Conservation (phyloP, 2,113 vertebrate genomes). For the Ophthalmolycus amberensis region DNA sequence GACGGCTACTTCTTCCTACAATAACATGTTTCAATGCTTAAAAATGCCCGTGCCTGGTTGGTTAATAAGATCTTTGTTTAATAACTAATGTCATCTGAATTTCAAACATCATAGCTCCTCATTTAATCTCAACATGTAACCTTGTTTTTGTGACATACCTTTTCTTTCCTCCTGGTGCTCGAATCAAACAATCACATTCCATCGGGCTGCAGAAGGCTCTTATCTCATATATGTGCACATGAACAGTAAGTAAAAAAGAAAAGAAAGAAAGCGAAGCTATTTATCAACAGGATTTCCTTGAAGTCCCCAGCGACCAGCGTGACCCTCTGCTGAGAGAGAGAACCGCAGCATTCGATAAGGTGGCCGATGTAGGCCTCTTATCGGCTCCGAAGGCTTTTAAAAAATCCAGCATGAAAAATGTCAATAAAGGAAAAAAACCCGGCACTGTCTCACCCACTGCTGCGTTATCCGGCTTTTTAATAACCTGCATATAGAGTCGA, state of each 20-base stretch:
- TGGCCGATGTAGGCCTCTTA: slow-evolving; percentile 49
- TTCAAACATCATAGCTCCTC: neutral
- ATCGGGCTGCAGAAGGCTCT: neutral
- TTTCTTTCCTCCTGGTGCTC: neutral
- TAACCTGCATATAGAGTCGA: slow-evolving; percentile 45
- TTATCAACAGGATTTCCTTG: slow-evolving; percentile 25
- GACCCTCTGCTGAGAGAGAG: slow-evolving; percentile 13
- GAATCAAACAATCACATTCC: neutral
- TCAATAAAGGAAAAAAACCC: slow-evolving; percentile 26
- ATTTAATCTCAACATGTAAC: neutral
- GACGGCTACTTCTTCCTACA: too few relatives aligned
- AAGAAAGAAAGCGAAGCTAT: slow-evolving; percentile 9
- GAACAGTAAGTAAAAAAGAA: neutral
- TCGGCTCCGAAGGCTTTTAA: slow-evolving; percentile 56
- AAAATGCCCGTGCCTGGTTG: neutral
- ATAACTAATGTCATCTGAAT: neutral
- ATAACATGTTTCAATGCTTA: neutral
- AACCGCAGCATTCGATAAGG: slow-evolving; percentile 50
- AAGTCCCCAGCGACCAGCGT: neutral
- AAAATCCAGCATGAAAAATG: slow-evolving; percentile 47
- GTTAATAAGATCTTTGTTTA: neutral
- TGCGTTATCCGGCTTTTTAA: slow-evolving; percentile 53
- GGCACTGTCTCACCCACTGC: neutral
- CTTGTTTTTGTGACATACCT: neutral
- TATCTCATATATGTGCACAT: neutral